Base-by-base conservation (phyloP, 2,113 vertebrate genomes). In the Macrotis lagotis region DNA sequence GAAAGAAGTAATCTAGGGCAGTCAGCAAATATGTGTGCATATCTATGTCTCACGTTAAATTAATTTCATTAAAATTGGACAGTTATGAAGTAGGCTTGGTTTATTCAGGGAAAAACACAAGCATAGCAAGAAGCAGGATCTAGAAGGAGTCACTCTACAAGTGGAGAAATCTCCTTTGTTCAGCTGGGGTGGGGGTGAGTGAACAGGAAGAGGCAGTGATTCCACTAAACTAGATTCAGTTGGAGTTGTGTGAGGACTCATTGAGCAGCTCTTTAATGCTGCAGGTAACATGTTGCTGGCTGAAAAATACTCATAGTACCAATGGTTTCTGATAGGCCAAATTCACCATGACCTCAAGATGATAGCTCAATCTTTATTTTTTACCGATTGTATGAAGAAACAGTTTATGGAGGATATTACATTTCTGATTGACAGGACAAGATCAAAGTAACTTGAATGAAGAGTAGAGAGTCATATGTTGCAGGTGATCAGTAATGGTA, bases 201-300 rank as follows among this genome's bases (percentile, higher is more conserved):
- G 31, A 7, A n/a, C 7, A 92, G 91, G 50, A 95, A 25, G 88
- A 25, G 51, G 90, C 92, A 95, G 95, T 96, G 91, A 92, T 97
- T 97, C 98, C 98, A 98, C 95, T 97, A 90, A 97, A 95, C 83
- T 94, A 96, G 96, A 98, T 96, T 98, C 97, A 96, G 83, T 88
- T 92, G 93, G 92, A 94, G 96, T 97, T 83, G 6, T 83, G 66
- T 83, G 66, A 83, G 66, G 66, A 83, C 37, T 83, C 66, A 83
- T 89, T 97, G 96, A 97, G 94, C 96, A 37, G 96, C 97, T 98
- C 96, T 94, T 96, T 55, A 98, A 52, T 94, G 93, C 95, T 96
- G 88, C 94, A 97, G 93, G 95, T 98, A 97, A 98, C 96, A 97
- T 97, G 96, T 96, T 97, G 96, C 93, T 98, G 94, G 98, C 96